A percentile compares a stretch with the other conserved stretches of the same genome.
Evolutionary conservation across 2,888 invertebrate genomes (phyloP).

Genomic region (Reticulitermes lucifugus): DNA sequence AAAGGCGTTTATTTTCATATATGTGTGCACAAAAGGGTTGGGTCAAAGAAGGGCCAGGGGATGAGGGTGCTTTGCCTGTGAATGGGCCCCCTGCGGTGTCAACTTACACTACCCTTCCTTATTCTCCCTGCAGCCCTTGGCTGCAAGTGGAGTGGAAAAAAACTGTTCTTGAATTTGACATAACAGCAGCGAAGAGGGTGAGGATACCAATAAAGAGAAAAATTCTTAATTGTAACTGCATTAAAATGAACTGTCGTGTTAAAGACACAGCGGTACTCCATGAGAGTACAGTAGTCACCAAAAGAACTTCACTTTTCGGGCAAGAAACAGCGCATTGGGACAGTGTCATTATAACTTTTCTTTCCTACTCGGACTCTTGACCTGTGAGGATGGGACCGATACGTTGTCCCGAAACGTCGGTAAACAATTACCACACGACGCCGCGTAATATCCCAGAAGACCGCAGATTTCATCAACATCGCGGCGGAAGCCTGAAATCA

Average conservation of each 20-base stretch:
- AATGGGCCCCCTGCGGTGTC: not conserved
- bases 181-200: not conserved
- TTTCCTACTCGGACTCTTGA: too few species aligned
- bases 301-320: not conserved
- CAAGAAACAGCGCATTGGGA: too few species aligned
- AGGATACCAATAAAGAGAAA: not conserved
- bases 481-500: too few species aligned
- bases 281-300: not conserved
- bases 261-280: not conserved
- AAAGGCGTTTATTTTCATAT: conserved; percentile 3
- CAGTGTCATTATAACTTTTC: too few species aligned
- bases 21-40: not conserved
- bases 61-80: not conserved
- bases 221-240: not conserved
- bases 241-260: not conserved
- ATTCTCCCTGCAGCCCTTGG: not conserved
- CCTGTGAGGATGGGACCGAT: too few species aligned
- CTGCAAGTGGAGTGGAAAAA: not conserved
- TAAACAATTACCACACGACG: too few species aligned
- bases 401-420: too few species aligned
- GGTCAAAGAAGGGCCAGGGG: conserved; percentile 6
- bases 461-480: too few species aligned
- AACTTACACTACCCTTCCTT: not conserved
- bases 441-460: too few species aligned
- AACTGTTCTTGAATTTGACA: conserved; percentile 9